A percentile compares a stretch with the other conserved stretches of the same genome.
Conservation (phyloP, 92 coral and sea anemone genomes). For the Plumapathes pennacea region DNA sequence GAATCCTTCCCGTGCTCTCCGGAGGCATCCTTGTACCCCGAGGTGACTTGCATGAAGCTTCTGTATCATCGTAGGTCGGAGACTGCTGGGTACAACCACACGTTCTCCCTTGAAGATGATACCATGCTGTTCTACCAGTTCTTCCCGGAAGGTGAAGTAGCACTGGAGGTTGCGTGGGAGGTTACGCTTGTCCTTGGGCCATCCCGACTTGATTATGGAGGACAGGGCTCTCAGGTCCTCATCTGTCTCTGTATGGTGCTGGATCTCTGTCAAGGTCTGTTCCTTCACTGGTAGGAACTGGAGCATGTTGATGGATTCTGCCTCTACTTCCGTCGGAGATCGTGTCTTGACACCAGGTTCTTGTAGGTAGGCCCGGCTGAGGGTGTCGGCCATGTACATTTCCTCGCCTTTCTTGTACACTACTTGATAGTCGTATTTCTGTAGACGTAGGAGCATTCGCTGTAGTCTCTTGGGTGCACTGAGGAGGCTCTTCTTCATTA, state of each 20-base stretch:
- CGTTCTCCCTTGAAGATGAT: constrained; percentile 27
- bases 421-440: constrained; percentile 36
- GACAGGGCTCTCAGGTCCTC: constrained; percentile 3
- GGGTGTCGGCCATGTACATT: constrained; percentile 40
- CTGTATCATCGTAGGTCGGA: constrained; percentile 5
- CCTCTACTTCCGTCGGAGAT: constrained; percentile 27
- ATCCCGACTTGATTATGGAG: constrained; percentile 15
- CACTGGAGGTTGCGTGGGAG: constrained; percentile 9
- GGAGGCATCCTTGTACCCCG: constrained; percentile 21
- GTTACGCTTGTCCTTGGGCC: constrained; percentile 21
- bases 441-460: constrained; percentile 32
- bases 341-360: constrained; percentile 2
- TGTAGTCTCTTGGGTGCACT: constrained; percentile 39
- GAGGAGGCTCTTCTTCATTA: constrained; percentile 34
- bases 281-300: constrained; percentile 15
- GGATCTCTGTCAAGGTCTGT: constrained; percentile 14
- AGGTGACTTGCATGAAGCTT: constrained; percentile 28
- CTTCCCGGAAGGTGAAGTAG: constrained; percentile 28
- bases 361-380: constrained; percentile 26
- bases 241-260: constrained; percentile 5
- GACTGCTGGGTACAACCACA: constrained; percentile 1
- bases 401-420: constrained; percentile 34
- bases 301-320: constrained; percentile 26
- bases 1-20: constrained; percentile 41
- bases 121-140: constrained; percentile 11